Conservation (phyloP, 2,113 vertebrate species). For the Sprattus sprattus region DNA sequence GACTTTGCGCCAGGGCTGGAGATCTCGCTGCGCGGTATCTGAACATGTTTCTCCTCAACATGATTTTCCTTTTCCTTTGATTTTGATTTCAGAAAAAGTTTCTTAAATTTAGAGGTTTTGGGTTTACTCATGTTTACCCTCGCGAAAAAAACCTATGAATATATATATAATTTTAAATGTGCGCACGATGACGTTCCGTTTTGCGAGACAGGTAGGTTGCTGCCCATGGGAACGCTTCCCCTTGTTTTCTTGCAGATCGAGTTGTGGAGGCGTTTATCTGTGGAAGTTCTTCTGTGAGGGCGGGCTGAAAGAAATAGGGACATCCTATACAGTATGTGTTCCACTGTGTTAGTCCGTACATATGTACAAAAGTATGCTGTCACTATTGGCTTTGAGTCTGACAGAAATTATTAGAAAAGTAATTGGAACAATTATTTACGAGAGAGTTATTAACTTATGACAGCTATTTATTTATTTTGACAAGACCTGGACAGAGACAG, state of each 20-base stretch:
- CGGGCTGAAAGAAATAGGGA: neutral
- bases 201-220: neutral
- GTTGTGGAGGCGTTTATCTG: neutral
- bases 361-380: neutral
- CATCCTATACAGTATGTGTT: too few species aligned
- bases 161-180: neutral
- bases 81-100: neutral
- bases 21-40: neutral
- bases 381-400: neutral
- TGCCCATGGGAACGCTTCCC: neutral
- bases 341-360: neutral
- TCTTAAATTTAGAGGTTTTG: neutral
- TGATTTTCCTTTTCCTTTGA: neutral
- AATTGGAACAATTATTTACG: too few species aligned
- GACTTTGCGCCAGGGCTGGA: neutral
- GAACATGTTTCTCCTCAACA: neutral
- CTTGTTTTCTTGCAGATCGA: neutral
- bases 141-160: neutral
- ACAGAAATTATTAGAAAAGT: neutral
- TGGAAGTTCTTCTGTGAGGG: neutral
- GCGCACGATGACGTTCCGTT: neutral
- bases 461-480: constrained; percentile 10
- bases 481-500: neutral
- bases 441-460: neutral
- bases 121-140: constrained; percentile 2